A percentile compares a stretch with the other conserved stretches of the same genome.
Conservation (phyloP, 2,888 invertebrate species). For the Rhopalosiphum nymphaeae region DNA sequence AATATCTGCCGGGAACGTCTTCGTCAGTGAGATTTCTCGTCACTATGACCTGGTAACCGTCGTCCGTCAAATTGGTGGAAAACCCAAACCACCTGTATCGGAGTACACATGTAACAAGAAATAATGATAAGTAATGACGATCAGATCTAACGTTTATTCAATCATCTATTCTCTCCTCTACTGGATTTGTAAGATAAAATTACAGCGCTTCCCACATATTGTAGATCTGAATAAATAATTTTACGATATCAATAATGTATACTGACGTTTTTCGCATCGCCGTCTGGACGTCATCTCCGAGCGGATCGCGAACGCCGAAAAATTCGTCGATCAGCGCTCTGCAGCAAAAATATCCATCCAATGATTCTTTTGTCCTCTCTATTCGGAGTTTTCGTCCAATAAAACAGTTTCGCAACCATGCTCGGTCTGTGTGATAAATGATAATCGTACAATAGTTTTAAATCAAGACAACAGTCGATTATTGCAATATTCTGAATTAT, state of each 20-base stretch:
- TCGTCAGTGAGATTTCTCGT: slow-evolving; percentile 38
- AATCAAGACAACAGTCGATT: neutral
- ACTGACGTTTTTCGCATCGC: slow-evolving; percentile 58
- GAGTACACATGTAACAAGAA: neutral
- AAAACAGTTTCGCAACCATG: slow-evolving; percentile 45
- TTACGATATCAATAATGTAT: neutral
- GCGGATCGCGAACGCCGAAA: slow-evolving; percentile 55
- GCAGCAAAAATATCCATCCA: slow-evolving; percentile 57
- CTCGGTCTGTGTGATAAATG: slow-evolving; percentile 26
- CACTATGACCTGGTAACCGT: slow-evolving; percentile 28
- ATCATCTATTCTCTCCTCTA: neutral
- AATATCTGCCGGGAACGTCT: slow-evolving; percentile 33
- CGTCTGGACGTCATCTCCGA: slow-evolving; percentile 49
- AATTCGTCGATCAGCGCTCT: slow-evolving; percentile 46
- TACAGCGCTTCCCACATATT: neutral
- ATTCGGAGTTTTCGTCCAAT: slow-evolving; percentile 50
- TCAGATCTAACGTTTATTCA: neutral
- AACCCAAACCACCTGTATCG: slow-evolving; percentile 54
- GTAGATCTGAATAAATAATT: neutral
- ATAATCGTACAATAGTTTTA: neutral
- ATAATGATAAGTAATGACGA: neutral
- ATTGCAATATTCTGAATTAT: neutral
- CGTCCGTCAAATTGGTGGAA: slow-evolving; percentile 30
- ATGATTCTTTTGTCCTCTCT: slow-evolving; percentile 51
- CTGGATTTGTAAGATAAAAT: neutral